A percentile compares a stretch with the other conserved stretches of the same genome.
Conservation (phyloP, 2,888 invertebrate species). For the Aphelenchoides bicaudatus region DNA sequence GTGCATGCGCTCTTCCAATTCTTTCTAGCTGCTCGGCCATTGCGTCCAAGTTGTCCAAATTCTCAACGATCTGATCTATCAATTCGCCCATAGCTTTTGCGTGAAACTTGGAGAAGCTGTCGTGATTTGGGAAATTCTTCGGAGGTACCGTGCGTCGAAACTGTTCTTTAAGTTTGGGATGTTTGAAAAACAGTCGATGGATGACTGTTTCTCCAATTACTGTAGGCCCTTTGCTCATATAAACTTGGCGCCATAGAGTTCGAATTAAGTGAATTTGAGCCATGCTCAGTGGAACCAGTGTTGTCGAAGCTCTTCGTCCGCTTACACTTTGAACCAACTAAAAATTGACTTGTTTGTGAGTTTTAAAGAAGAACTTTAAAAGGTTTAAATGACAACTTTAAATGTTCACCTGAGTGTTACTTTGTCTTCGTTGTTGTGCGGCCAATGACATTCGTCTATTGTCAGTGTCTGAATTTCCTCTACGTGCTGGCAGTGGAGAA, state of each 20-base stretch:
- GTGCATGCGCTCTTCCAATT: slow-evolving; percentile 53
- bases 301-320: slow-evolving; percentile 45
- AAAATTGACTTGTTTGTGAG: neutral
- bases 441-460: slow-evolving; percentile 25
- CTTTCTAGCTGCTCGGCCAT: slow-evolving; percentile 46
- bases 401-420: slow-evolving; percentile 30
- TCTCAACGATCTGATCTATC: slow-evolving; percentile 57
- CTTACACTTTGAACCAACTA: slow-evolving; percentile 29
- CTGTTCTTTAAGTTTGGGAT: slow-evolving; percentile 52
- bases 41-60: slow-evolving; percentile 51
- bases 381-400: too few species aligned
- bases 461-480: slow-evolving; percentile 4
- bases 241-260: slow-evolving; percentile 44
- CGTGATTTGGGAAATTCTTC: slow-evolving; percentile 50
- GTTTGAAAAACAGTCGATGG: slow-evolving; percentile 59
- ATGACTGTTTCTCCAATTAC: slow-evolving; percentile 56
- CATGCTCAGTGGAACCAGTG: slow-evolving; percentile 54
- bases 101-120: slow-evolving; percentile 54
- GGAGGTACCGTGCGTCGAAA: slow-evolving; percentile 51
- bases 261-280: slow-evolving; percentile 59
- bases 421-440: slow-evolving; percentile 30
- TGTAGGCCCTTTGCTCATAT: slow-evolving; percentile 52
- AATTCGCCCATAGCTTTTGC: slow-evolving; percentile 54
- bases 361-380: neutral
- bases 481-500: slow-evolving; percentile 1